Percentiles rank a stretch among this genome's conserved stretches.
Evolutionary conservation across 92 coral and sea anemone genomes (phyloP).

Genomic region (Nematostella vectensis): DNA sequence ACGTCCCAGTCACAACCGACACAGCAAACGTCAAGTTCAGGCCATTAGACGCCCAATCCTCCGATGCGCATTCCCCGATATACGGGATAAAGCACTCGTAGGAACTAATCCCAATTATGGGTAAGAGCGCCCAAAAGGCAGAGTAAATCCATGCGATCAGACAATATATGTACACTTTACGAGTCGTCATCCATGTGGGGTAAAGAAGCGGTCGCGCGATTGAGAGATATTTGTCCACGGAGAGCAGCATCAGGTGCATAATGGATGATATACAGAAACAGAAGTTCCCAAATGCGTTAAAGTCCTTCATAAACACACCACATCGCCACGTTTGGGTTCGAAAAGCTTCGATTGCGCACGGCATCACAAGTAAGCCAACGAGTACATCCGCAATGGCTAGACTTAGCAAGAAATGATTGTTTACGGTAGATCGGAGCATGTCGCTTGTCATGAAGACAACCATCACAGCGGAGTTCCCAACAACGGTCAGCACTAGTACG

Average conservation of each 20-base stretch:
- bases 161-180: constrained; percentile 33
- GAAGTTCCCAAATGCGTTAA: constrained; percentile 70
- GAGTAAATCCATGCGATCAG: constrained; percentile 57
- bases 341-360: constrained; percentile 64
- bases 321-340: constrained; percentile 68
- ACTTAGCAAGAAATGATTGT: constrained; percentile 44
- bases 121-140: constrained; percentile 63
- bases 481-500: constrained; percentile 28
- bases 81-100: constrained; percentile 80
- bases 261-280: constrained; percentile 78
- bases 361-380: constrained; percentile 60
- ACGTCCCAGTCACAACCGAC: constrained; percentile 78
- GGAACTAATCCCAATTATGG: constrained; percentile 68
- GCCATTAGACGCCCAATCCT: constrained; percentile 67
- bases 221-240: constrained; percentile 62
- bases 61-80: constrained; percentile 42
- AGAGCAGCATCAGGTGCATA: constrained; percentile 75
- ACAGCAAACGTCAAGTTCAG: constrained; percentile 68
- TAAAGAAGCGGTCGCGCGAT: constrained; percentile 44
- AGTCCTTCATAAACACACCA: constrained; percentile 46
- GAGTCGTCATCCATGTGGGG: constrained; percentile 41
- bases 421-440: constrained; percentile 32
- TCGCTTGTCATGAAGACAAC: constrained; percentile 42
- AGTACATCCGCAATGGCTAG: constrained; percentile 65
- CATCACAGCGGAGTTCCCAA: constrained; percentile 53